A percentile compares a stretch with the other conserved stretches of the same genome.
phyloP scores from a whole-genome alignment of 2,888 invertebrate genomes.

The Drosophila imparisetae region DNA sequence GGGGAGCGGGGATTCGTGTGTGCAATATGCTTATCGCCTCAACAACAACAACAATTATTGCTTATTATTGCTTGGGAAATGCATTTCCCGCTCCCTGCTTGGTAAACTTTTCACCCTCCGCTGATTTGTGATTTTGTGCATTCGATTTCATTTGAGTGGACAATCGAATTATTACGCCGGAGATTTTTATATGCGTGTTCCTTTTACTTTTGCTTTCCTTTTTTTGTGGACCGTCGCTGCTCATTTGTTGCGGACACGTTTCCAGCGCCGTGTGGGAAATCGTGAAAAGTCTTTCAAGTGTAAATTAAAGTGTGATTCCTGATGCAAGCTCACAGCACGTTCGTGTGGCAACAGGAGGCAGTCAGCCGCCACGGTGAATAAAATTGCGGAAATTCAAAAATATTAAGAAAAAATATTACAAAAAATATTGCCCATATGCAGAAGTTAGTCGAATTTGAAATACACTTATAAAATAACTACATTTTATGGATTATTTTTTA shows the following conservation, averaged over 20 bases:
- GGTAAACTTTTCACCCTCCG: slow-evolving; percentile 27
- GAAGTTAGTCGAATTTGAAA: not conserved
- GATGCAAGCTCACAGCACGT: slow-evolving; percentile 66
- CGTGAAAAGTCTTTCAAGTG: slow-evolving; percentile 70
- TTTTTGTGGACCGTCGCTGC: slow-evolving; percentile 66
- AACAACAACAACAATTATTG: slow-evolving; percentile 67
- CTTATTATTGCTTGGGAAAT: slow-evolving; percentile 76
- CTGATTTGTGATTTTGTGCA: slow-evolving; percentile 60
- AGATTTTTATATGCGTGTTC: slow-evolving; percentile 37
- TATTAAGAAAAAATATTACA: slow-evolving; percentile 27
- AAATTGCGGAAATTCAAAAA: slow-evolving; percentile 52
- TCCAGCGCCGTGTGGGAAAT: slow-evolving; percentile 60
- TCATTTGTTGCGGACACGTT: slow-evolving; percentile 80
- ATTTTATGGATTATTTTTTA: not conserved
- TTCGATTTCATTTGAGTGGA: slow-evolving; percentile 78
- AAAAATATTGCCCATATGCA: not conserved
- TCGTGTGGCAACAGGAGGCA: slow-evolving; percentile 21
- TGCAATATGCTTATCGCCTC: slow-evolving; percentile 71
- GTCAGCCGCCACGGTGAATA: slow-evolving; percentile 33
- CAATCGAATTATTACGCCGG: slow-evolving; percentile 74
- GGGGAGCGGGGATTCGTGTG: slow-evolving; percentile 4
- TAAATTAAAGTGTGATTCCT: slow-evolving; percentile 70
- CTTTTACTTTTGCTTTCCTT: slow-evolving; percentile 16
- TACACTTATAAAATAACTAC: slow-evolving; percentile 14
- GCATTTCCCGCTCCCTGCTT: slow-evolving; percentile 41